Evolutionary conservation across 2,797 vertebrate species (phyloP).

Genomic region (Gastrophryne carolinensis): DNA sequence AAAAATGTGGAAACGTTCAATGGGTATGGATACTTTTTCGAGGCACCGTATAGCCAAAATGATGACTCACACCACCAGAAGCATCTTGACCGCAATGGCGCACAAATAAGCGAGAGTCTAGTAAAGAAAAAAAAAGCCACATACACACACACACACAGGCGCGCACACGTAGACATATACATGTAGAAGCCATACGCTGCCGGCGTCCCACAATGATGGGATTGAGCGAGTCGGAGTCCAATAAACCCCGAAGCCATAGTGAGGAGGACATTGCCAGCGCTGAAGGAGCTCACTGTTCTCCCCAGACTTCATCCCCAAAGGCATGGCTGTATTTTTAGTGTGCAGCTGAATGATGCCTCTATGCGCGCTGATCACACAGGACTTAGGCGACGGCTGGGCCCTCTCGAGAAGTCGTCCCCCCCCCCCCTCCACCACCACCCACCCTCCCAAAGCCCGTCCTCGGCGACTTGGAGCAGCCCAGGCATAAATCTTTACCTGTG

Average conservation of each 20-base stretch:
- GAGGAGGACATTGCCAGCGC: constrained; percentile 40
- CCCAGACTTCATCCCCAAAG: constrained; percentile 48
- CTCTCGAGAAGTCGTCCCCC: constrained; percentile 36
- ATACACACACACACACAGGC: constrained; percentile 5
- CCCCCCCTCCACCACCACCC: too few relatives aligned
- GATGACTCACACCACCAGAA: constrained; percentile 48
- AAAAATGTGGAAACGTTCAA: too few relatives aligned
- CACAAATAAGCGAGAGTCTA: constrained; percentile 33
- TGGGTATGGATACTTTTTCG: constrained; percentile 39
- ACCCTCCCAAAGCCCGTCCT: constrained; percentile 30
- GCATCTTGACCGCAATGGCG: constrained; percentile 38
- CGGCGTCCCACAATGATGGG: constrained; percentile 50
- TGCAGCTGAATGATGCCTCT: constrained; percentile 48
- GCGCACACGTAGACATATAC: too few relatives aligned
- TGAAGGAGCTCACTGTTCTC: constrained; percentile 47
- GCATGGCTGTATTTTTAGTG: constrained; percentile 46
- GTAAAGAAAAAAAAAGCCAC: constrained; percentile 24
- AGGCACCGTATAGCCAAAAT: constrained; percentile 35
- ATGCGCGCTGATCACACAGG: constrained; percentile 40
- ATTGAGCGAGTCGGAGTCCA: constrained; percentile 43
- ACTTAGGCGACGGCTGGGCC: constrained; percentile 46
- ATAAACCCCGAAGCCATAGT: constrained; percentile 44
- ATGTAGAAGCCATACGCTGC: constrained; percentile 31
- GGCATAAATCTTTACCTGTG: constrained; percentile 29
- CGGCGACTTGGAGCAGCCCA: constrained; percentile 3